Conservation (phyloP, 2,797 vertebrate species). For the Myotis myotis region DNA sequence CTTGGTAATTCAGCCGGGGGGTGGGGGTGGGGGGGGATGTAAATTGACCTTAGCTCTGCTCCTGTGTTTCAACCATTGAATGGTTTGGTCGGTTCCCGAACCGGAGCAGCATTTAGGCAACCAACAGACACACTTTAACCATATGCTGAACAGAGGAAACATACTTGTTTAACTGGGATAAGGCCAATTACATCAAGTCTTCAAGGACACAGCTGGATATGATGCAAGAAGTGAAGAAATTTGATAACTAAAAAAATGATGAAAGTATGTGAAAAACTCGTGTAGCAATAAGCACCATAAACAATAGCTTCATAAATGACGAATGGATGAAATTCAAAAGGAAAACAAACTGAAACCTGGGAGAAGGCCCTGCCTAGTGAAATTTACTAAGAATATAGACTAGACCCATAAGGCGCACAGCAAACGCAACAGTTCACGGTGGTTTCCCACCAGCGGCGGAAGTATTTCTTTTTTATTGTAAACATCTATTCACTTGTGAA, state of each 20-base stretch:
- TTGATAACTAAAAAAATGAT: not conserved
- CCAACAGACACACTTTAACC: not conserved
- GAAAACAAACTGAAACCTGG: not conserved
- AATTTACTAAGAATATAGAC: not conserved
- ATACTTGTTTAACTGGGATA: not conserved
- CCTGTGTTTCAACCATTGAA: not conserved
- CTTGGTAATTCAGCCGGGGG: not conserved
- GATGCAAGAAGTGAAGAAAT: not conserved
- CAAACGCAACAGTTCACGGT: not conserved
- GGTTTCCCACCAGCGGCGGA: not conserved
- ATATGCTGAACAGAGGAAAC: not conserved
- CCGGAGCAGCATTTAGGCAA: not conserved
- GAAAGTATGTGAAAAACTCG: not conserved
- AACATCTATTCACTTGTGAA: not conserved
- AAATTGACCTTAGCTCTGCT: not conserved
- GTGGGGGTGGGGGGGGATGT: not conserved
- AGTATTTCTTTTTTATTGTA: not conserved
- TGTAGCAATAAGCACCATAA: not conserved
- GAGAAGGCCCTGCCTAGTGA: not conserved
- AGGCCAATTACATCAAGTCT: not conserved
- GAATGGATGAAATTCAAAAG: not conserved
- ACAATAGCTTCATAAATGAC: not conserved
- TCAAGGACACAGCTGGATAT: not conserved
- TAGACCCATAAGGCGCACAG: not conserved
- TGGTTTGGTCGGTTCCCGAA: not conserved